Evolutionary conservation across 2,888 invertebrate genomes (phyloP).

Genomic region (Acronicta psi): DNA sequence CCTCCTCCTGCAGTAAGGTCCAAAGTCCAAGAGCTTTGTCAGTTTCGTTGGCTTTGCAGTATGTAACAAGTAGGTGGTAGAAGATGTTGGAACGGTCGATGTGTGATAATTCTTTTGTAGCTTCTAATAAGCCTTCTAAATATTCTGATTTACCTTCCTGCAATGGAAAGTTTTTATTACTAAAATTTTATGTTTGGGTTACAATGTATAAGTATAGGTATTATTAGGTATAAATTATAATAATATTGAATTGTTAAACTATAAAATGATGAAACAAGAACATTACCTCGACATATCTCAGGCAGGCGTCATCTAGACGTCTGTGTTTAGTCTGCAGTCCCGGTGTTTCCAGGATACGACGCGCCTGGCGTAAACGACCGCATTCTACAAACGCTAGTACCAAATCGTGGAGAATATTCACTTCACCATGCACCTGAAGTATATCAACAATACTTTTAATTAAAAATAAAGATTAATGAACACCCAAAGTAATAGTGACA

Average conservation of each 20-base stretch:
- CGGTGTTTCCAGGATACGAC: slow-evolving; percentile 95
- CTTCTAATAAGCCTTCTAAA: slow-evolving; percentile 93
- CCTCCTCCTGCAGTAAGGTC: slow-evolving; percentile 96
- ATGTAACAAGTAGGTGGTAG: slow-evolving; percentile 92
- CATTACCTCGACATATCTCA: slow-evolving; percentile 86
- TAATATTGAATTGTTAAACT: too few species aligned
- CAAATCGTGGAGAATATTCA: slow-evolving; percentile 95
- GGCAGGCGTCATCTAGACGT: slow-evolving; percentile 91
- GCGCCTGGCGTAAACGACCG: slow-evolving; percentile 93
- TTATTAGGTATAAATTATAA: too few species aligned
- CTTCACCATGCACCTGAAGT: slow-evolving; percentile 91
- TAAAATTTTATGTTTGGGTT: too few species aligned
- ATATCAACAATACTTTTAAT: background rate
- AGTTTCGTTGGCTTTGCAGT: slow-evolving; percentile 91
- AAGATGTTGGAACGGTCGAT: slow-evolving; percentile 93
- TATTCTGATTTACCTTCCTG: slow-evolving; percentile 91
- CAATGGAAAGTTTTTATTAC: too few species aligned
- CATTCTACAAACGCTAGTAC: slow-evolving; percentile 95
- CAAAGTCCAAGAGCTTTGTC: slow-evolving; percentile 94
- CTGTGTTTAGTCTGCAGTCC: slow-evolving; percentile 92
- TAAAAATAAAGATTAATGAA: background rate
- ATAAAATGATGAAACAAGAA: background rate
- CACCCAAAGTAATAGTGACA: too few species aligned
- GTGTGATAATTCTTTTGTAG: slow-evolving; percentile 93
- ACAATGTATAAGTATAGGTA: too few species aligned